Percentiles rank a stretch among this genome's conserved stretches.
phyloP scores from a whole-genome alignment of 2,113 vertebrate genomes.

The Burhinus bistriatus region DNA sequence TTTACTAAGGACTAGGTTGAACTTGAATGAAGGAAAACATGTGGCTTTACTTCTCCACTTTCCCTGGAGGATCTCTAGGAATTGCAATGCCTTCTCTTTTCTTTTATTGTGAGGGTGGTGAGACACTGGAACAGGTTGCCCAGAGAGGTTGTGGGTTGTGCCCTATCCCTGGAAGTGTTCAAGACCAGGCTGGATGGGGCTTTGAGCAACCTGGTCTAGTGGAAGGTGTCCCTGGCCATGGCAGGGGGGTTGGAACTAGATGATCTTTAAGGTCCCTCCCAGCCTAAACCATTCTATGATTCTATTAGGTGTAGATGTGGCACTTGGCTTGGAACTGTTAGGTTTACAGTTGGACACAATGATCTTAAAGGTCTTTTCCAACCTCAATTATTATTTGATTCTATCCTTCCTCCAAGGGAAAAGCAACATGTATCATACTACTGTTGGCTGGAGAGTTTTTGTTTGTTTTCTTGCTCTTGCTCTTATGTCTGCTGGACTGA shows the following conservation, averaged over 20 bases:
- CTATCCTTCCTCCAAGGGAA: neutral
- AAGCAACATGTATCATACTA: neutral
- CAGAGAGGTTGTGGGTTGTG: neutral
- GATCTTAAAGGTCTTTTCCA: neutral
- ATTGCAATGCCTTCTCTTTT: neutral
- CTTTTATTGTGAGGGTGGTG: neutral
- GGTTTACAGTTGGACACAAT: neutral
- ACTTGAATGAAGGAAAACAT: neutral
- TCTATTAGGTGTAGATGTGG: neutral
- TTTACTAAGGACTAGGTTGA: neutral
- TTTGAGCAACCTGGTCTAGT: neutral
- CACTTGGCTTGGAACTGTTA: neutral
- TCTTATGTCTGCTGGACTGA: neutral
- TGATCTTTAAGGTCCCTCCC: neutral
- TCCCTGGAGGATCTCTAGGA: neutral
- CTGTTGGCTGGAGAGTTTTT: neutral
- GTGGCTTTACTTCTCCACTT: neutral
- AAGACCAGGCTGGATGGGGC: neutral
- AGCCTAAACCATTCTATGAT: neutral
- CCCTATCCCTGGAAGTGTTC: neutral
- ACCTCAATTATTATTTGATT: neutral
- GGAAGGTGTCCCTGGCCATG: neutral
- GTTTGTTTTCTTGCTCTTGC: neutral
- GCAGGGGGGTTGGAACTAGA: neutral
- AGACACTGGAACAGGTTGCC: neutral